phyloP scores from a whole-genome alignment of 2,888 invertebrate genomes.

The Pheosia gnoma region DNA sequence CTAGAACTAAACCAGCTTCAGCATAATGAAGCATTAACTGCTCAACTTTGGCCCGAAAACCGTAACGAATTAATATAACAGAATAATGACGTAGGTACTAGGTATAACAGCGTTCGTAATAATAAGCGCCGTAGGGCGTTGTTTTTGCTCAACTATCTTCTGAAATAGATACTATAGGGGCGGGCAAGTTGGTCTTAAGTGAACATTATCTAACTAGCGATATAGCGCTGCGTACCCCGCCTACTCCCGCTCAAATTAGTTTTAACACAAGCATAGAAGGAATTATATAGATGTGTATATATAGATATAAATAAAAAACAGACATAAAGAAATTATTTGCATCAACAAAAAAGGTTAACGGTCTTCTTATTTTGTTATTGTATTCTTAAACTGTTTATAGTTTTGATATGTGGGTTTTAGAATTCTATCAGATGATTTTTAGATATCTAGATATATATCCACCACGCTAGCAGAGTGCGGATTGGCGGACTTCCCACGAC shows the following conservation, averaged over 20 bases:
- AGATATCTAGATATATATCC: too few species aligned
- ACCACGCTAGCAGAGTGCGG: too few species aligned
- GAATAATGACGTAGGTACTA: conserved; percentile 18
- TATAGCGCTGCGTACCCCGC: too few species aligned
- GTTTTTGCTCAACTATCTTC: conserved; percentile 66
- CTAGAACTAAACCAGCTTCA: conserved; percentile 37
- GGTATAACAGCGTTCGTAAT: conserved; percentile 2
- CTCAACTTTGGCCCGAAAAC: conserved; percentile 50
- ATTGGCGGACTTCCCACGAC: too few species aligned
- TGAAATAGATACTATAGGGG: conserved; percentile 42
- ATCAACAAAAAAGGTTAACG: too few species aligned
- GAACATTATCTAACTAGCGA: conserved; percentile 60
- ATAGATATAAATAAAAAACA: too few species aligned
- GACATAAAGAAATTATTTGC: too few species aligned
- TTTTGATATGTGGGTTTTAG: too few species aligned
- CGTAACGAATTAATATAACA: conserved; percentile 64
- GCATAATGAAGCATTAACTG: conserved; percentile 44
- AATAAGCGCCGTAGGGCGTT: conserved; percentile 64
- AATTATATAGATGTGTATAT: too few species aligned
- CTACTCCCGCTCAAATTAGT: conserved; percentile 55
- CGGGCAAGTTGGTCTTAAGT: conserved; percentile 51
- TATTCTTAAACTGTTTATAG: too few species aligned
- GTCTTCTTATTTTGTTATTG: too few species aligned
- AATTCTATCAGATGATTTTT: too few species aligned
- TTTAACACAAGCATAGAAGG: conserved; percentile 57